Percentiles rank a stretch among this genome's conserved stretches.
These are phyloP conservation scores for Nematolebias whitei DNA, from an alignment of 2,113 vertebrate genomes.

Conservation along the genomic window DNA sequence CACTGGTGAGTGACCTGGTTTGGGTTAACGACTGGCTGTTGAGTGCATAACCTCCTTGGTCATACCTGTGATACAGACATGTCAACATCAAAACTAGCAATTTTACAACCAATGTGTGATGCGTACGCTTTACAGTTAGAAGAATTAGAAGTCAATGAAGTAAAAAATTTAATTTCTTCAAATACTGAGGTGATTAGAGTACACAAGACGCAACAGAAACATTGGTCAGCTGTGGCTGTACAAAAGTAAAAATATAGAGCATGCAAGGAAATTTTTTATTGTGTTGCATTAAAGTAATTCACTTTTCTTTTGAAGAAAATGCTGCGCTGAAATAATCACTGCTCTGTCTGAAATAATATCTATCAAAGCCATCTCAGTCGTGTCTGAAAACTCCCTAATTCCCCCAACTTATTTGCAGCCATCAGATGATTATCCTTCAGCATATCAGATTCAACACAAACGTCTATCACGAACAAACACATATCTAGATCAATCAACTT, in stretches of 20 bases:
- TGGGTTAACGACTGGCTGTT: constrained; percentile 86
- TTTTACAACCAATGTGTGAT: constrained; percentile 5
- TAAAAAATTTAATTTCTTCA: constrained; percentile 27
- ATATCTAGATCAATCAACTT: constrained; percentile 31
- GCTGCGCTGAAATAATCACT: constrained; percentile 2
- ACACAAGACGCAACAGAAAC: constrained; percentile 10
- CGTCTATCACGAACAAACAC: constrained; percentile 24
- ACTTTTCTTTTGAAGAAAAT: constrained; percentile 1
- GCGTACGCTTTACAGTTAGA: constrained; percentile 9
- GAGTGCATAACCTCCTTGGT: constrained; percentile 82
- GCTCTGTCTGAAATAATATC: constrained; percentile 23
- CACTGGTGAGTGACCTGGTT: constrained; percentile 52
- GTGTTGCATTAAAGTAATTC: constrained; percentile 2
- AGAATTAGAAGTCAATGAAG: constrained; percentile 24
- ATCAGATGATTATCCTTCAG: constrained; percentile 22
- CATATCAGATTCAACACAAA: constrained; percentile 33
- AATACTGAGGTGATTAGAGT: constrained; percentile 43
- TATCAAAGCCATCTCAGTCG: constrained; percentile 25
- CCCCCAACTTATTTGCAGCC: constrained; percentile 41
- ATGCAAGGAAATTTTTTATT: background rate
- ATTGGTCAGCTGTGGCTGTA: constrained; percentile 6
- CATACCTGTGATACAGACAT: constrained; percentile 81
- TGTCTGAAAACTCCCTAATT: constrained; percentile 24
- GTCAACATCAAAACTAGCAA: background rate
- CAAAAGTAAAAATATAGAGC: background rate